phyloP scores from a whole-genome alignment of 2,888 invertebrate species.

The Gasteruption jaculator region DNA sequence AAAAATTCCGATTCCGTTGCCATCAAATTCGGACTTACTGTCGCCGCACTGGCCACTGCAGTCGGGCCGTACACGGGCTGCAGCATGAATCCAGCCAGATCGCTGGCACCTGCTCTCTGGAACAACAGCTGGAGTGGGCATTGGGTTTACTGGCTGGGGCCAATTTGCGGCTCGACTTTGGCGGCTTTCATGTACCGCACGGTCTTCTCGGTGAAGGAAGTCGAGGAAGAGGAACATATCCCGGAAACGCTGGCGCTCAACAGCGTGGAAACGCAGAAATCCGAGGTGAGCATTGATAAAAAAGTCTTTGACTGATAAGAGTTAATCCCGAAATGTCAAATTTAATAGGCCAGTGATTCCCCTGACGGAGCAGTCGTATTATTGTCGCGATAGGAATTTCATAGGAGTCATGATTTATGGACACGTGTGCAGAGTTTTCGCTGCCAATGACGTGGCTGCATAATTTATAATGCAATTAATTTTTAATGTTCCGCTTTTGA shows the following conservation, averaged over 20 bases:
- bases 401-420: no score
- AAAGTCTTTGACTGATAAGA: no score
- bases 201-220: conserved; percentile 28
- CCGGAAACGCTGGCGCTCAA: conserved; percentile 40
- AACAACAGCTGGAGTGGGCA: conserved; percentile 44
- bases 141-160: conserved; percentile 50
- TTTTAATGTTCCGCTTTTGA: no score
- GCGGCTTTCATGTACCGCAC: conserved; percentile 37
- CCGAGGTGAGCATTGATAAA: conserved; percentile 30
- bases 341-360: neutral
- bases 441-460: no score
- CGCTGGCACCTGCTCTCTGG: conserved; percentile 48
- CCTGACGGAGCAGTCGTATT: neutral
- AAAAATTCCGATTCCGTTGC: conserved; percentile 46
- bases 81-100: conserved; percentile 67
- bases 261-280: conserved; percentile 33
- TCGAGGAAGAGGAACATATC: conserved; percentile 20
- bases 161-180: conserved; percentile 39
- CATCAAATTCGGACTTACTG: conserved; percentile 49
- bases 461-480: no score
- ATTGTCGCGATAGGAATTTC: no score
- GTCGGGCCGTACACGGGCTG: conserved; percentile 60
- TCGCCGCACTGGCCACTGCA: conserved; percentile 45
- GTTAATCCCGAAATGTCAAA: no score
- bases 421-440: no score